These are phyloP conservation scores for Eidolon dupreanum DNA, from an alignment of 2,797 vertebrate genomes.

Conservation along the genomic window DNA sequence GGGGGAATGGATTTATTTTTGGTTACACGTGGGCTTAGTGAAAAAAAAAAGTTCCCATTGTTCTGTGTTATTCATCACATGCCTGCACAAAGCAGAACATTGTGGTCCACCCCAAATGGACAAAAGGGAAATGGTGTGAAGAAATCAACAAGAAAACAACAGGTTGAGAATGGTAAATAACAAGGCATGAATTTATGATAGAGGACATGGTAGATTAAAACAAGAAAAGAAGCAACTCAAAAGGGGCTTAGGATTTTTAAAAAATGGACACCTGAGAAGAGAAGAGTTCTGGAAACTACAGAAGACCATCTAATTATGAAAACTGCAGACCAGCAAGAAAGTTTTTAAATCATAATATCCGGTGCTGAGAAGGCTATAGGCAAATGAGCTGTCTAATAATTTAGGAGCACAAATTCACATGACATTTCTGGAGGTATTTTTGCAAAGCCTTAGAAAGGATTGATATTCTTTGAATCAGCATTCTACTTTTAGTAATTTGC, in stretches of 20 bases:
- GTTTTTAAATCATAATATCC: neutral
- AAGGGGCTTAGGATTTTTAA: neutral
- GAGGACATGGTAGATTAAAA: constrained; percentile 17
- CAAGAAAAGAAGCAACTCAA: neutral
- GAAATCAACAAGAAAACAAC: constrained; percentile 39
- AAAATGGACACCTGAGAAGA: constrained; percentile 6
- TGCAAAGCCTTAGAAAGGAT: neutral
- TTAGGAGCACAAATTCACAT: constrained; percentile 13
- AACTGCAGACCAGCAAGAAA: neutral
- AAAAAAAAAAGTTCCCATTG: neutral
- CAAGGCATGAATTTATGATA: neutral
- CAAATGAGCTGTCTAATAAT: neutral
- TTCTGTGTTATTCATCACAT: neutral
- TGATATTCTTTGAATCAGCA: neutral
- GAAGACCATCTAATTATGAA: neutral
- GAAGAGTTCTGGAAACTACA: neutral
- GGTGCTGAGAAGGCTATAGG: neutral
- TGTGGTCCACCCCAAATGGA: neutral
- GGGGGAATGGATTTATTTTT: neutral
- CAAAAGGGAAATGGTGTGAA: neutral
- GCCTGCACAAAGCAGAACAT: neutral
- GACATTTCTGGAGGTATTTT: constrained; percentile 40
- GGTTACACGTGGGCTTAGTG: neutral
- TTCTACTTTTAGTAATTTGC: constrained; percentile 45
- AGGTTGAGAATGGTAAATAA: neutral